Evolutionary conservation across 2,888 invertebrate species (phyloP).

Genomic region (Meghimatium bilineatum): DNA sequence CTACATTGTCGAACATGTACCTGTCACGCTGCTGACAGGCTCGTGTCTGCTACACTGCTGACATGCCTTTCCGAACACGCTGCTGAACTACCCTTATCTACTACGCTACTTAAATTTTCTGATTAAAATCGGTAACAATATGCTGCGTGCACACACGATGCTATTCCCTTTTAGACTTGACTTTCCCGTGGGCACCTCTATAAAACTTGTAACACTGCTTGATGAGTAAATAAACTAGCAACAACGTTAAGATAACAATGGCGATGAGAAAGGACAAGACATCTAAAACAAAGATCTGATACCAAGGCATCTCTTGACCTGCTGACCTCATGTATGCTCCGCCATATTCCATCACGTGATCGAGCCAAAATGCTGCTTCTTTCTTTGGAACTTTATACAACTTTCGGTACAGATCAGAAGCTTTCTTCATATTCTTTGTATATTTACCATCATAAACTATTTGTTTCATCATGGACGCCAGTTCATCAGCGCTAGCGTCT

Average conservation of each 20-base stretch:
- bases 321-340: constrained; percentile 58
- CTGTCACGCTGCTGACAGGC: too few species aligned
- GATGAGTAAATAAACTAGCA: background rate
- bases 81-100: too few species aligned
- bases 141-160: too few species aligned
- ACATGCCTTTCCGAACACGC: too few species aligned
- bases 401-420: constrained; percentile 43
- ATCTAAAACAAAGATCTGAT: constrained; percentile 61
- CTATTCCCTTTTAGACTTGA: too few species aligned
- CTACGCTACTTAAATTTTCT: too few species aligned
- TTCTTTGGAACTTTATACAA: constrained; percentile 54
- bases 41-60: too few species aligned
- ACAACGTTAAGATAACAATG: background rate
- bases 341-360: constrained; percentile 64
- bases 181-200: background rate
- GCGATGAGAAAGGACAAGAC: constrained; percentile 50
- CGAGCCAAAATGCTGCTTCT: constrained; percentile 63
- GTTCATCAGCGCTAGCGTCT: background rate
- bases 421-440: constrained; percentile 44
- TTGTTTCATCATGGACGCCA: constrained; percentile 6
- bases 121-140: too few species aligned
- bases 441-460: constrained; percentile 18
- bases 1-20: too few species aligned
- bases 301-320: constrained; percentile 58
- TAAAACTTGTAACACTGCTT: background rate